Conservation (phyloP, 2,888 invertebrate genomes). For the Cantharis flavilabris region DNA sequence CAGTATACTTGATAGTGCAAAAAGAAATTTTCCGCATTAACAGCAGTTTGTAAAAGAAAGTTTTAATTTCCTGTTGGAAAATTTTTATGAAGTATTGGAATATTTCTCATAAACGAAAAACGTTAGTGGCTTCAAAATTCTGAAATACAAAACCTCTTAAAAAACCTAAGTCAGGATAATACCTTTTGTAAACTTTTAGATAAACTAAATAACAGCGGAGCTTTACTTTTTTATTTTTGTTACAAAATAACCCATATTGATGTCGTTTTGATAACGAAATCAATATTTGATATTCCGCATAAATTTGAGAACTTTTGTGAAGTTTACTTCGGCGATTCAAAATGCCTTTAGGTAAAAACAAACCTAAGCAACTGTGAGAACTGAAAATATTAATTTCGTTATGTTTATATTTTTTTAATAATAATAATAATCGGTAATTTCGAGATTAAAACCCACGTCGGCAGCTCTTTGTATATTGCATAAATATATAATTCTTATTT, state of each 20-base stretch:
- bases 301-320: not conserved
- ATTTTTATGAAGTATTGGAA: not conserved
- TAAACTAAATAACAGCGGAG: not conserved
- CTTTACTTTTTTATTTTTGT: not conserved
- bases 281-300: not conserved
- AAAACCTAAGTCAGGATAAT: not conserved
- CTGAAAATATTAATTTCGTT: too few species aligned
- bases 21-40: not conserved
- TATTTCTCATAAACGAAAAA: not conserved
- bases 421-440: not conserved
- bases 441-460: not conserved
- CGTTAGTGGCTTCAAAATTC: not conserved
- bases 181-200: not conserved
- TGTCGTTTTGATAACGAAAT: not conserved
- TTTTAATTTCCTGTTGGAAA: not conserved
- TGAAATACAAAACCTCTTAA: not conserved
- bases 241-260: not conserved
- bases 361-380: too few species aligned
- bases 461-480: not conserved
- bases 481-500: not conserved
- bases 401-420: too few species aligned
- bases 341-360: not conserved
- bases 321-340: not conserved
- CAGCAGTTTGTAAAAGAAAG: not conserved
- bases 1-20: not conserved